These are phyloP conservation scores for Drosophila nr. perissopoda DNA, from an alignment of 2,888 invertebrate genomes.

Conservation along the genomic window DNA sequence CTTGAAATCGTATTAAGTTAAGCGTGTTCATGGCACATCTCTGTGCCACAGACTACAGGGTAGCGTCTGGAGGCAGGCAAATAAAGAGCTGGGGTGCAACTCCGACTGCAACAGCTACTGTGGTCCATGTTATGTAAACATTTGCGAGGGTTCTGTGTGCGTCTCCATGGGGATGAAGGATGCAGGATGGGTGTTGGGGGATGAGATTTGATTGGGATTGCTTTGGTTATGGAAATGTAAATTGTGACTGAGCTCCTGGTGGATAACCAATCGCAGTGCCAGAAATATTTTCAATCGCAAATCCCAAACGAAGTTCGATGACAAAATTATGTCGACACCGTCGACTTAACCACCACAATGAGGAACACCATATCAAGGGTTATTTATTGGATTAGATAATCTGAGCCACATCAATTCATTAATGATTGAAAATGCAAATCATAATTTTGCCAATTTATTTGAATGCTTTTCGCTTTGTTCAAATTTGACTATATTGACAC, in stretches of 20 bases:
- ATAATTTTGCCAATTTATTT: background rate
- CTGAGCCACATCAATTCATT: background rate
- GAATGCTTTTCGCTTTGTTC: background rate
- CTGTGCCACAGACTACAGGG: constrained; percentile 14
- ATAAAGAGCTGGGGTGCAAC: constrained; percentile 25
- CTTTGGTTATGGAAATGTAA: constrained; percentile 15
- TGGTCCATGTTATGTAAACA: constrained; percentile 42
- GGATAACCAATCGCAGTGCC: constrained; percentile 9
- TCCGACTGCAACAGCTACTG: constrained; percentile 28
- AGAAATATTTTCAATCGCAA: constrained; percentile 24
- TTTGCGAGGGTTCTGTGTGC: constrained; percentile 19
- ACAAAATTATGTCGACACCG: background rate
- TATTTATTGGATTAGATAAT: background rate
- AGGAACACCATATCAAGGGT: too few species aligned
- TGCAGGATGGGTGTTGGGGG: background rate
- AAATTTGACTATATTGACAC: background rate
- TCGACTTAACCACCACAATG: background rate
- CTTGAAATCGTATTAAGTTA: background rate
- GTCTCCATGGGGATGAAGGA: background rate
- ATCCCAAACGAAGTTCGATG: constrained; percentile 17
- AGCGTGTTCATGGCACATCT: background rate
- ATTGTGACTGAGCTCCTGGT: constrained; percentile 2
- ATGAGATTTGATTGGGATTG: constrained; percentile 15
- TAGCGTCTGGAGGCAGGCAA: constrained; percentile 33
- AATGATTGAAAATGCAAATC: background rate